A percentile compares a stretch with the other conserved stretches of the same genome.
Evolutionary conservation across 2,113 vertebrate species (phyloP).

Genomic region (Cyphomyrus plagiostoma): DNA sequence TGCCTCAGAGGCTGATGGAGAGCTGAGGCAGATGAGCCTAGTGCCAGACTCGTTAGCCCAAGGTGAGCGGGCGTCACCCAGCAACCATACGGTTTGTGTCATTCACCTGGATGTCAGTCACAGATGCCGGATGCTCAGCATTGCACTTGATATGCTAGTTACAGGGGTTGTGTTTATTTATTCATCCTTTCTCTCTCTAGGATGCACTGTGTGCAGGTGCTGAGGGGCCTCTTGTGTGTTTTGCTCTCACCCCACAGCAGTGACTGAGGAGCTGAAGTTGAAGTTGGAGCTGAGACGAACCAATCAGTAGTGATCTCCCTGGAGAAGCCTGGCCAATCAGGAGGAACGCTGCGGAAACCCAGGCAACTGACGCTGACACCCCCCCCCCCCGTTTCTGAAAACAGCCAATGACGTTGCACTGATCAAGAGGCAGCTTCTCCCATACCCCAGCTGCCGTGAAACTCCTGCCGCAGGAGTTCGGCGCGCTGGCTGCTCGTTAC

Average conservation of each 20-base stretch:
- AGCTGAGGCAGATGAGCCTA: constrained; percentile 1
- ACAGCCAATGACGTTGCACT: neutral
- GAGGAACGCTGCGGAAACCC: constrained; percentile 17
- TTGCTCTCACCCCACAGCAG: constrained; percentile 30
- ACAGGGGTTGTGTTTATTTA: neutral
- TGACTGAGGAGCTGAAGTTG: constrained; percentile 64
- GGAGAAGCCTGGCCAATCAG: constrained; percentile 13
- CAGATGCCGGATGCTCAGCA: neutral
- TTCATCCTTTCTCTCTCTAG: neutral
- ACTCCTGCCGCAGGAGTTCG: neutral
- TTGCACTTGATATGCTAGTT: neutral
- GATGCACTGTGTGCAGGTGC: neutral
- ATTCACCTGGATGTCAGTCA: neutral
- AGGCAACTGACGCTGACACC: neutral
- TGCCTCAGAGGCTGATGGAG: neutral
- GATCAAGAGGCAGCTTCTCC: neutral
- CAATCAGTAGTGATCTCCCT: constrained; percentile 53
- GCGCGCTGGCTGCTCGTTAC: neutral
- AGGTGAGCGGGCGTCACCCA: neutral
- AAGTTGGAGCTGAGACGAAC: constrained; percentile 64
- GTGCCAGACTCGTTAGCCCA: neutral
- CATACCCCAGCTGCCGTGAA: neutral
- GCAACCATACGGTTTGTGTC: no score
- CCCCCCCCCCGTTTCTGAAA: neutral
- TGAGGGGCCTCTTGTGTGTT: neutral